These are phyloP conservation scores for Gallinago jamesoni DNA, from an alignment of 2,113 vertebrate genomes.

Conservation along the genomic window DNA sequence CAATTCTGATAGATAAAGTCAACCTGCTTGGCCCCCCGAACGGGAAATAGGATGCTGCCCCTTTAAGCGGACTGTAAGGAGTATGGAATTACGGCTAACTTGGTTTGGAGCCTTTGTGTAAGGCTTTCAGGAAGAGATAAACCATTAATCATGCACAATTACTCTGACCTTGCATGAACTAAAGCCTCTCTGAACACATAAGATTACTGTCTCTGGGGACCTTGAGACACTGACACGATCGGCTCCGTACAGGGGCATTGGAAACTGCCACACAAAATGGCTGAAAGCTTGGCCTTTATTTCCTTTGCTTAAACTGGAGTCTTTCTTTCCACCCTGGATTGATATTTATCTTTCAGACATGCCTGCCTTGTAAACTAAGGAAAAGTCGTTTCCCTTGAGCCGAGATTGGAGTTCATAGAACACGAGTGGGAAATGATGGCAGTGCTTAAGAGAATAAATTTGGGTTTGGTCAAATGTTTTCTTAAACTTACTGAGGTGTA, in stretches of 20 bases:
- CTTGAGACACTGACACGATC: constrained; percentile 40
- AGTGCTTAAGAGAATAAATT: neutral
- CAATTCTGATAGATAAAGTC: constrained; percentile 57
- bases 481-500: neutral
- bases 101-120: constrained; percentile 68
- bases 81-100: constrained; percentile 67
- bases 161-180: constrained; percentile 75
- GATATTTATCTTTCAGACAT: neutral
- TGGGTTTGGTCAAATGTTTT: neutral
- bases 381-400: neutral
- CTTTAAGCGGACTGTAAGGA: constrained; percentile 63
- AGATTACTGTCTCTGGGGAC: constrained; percentile 49
- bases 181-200: constrained; percentile 62
- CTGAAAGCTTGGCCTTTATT: neutral
- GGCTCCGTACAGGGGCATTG: neutral
- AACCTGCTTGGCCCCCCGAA: constrained; percentile 44
- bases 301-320: neutral
- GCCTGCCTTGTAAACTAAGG: neutral
- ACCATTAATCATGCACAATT: constrained; percentile 77
- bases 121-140: constrained; percentile 73
- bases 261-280: neutral
- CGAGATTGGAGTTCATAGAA: neutral
- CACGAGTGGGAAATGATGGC: neutral
- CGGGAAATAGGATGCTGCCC: constrained; percentile 55
- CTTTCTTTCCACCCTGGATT: neutral